Evolutionary conservation across 2,113 vertebrate species (phyloP).

Genomic region (Myrmecobius fasciatus): DNA sequence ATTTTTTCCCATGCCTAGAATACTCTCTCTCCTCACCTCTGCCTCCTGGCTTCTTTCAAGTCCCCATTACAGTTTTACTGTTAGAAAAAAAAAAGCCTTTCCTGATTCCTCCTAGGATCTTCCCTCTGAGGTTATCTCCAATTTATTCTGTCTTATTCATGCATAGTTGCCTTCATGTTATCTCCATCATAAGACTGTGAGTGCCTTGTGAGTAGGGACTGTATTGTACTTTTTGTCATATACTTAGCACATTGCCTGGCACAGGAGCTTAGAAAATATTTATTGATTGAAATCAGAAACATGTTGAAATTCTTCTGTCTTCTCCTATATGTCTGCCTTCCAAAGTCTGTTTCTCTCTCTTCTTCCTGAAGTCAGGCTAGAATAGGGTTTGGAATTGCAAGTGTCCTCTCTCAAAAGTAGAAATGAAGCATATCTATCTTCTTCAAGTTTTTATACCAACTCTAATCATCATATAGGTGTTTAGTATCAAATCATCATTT

Average conservation of each 20-base stretch:
- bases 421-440: neutral
- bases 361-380: neutral
- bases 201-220: neutral
- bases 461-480: neutral
- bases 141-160: neutral
- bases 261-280: neutral
- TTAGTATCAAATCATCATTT: neutral
- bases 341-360: neutral
- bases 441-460: neutral
- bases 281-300: neutral
- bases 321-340: neutral
- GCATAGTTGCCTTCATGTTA: neutral
- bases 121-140: neutral
- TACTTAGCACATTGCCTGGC: neutral
- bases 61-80: neutral
- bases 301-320: neutral
- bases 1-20: neutral
- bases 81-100: neutral
- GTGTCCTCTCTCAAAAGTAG: neutral
- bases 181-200: neutral
- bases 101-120: neutral
- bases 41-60: neutral
- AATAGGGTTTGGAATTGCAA: neutral
- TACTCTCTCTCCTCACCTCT: neutral
- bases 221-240: neutral